Base-by-base conservation (phyloP, 64 coral and sea anemone species). In the Cladopsammia gracilis region DNA sequence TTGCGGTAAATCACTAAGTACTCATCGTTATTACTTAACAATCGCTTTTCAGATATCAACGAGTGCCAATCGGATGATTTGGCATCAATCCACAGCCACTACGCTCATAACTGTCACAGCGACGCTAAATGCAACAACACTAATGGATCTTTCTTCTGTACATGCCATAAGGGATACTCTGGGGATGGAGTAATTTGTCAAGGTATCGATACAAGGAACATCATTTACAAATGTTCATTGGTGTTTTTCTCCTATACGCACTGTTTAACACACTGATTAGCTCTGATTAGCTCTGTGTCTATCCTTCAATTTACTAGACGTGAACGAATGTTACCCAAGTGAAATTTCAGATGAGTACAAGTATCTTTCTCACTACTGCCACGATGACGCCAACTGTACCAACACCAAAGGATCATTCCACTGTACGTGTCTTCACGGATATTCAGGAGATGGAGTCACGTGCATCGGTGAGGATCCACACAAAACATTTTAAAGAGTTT, bases 41-140 rank as follows among this genome's bases (percentile, higher is more conserved):
- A 58, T 77, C 26, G 6, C n/a, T 48, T 47, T 49, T 23, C n/a
- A 97, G 95, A 97, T 88, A 89, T 94, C 47, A 67, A 97, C 47
- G 95, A 97, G 48, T 97, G 95, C 18, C 22, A 15, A n/a, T 65
- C 58, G 3, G 70, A 56, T 16, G 71, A 71, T 72, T 76, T 92
- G 20, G 89, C 89, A 43, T 24, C 44, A 66, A 34, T 62, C 3
- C 89, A 96, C 61, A 73, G 47, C 22, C 84, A 92, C 59, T 88
- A 93, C 45, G 34, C 51, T 4, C 82, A 93, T 59, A 87, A 96
- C 86, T 96, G 95, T 43, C 95, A 96, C 59, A 46, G 9, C 20
- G 86, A 96, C 19, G 95, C 95, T 18, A 96, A 96, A 25, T 96
- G 94, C 46, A 88, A 89, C 54, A 96, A 96, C 83, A 96, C 89